Conservation (phyloP, 2,113 vertebrate genomes). For the Sylvilagus bachmani region DNA sequence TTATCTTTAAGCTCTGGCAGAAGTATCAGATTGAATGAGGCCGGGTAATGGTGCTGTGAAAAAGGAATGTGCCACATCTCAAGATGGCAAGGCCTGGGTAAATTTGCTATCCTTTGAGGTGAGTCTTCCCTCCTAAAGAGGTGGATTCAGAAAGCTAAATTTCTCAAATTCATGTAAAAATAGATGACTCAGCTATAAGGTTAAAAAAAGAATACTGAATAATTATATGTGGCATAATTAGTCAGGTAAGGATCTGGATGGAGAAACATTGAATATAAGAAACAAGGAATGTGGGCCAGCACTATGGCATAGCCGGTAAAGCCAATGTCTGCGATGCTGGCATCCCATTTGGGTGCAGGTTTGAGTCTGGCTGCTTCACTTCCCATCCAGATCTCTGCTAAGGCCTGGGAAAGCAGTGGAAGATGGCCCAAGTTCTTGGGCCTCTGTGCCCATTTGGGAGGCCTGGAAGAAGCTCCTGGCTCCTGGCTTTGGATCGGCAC, state of each 20-base stretch:
- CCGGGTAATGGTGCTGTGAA: rapidly evolving
- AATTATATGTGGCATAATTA: not conserved
- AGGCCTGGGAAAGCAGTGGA: no score
- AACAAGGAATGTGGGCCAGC: no score
- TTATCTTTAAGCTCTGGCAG: not conserved
- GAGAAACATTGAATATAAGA: not conserved
- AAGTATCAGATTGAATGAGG: not conserved
- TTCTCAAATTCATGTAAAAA: not conserved
- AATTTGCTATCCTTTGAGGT: not conserved
- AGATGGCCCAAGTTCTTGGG: no score
- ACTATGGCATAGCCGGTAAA: no score
- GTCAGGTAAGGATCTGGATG: not conserved
- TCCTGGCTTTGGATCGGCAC: no score
- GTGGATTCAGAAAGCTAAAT: not conserved
- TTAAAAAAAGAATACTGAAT: not conserved
- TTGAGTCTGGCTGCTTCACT: no score
- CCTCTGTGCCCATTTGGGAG: no score
- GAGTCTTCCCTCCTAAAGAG: not conserved
- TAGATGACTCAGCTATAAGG: not conserved
- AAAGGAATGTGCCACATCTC: not conserved
- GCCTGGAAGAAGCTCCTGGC: no score
- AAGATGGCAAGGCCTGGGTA: no score
- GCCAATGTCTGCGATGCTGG: no score
- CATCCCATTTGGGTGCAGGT: no score
- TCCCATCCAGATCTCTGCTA: no score